These are phyloP conservation scores for Ferdinandea cuprea DNA, from an alignment of 2,888 invertebrate species.

Conservation along the genomic window DNA sequence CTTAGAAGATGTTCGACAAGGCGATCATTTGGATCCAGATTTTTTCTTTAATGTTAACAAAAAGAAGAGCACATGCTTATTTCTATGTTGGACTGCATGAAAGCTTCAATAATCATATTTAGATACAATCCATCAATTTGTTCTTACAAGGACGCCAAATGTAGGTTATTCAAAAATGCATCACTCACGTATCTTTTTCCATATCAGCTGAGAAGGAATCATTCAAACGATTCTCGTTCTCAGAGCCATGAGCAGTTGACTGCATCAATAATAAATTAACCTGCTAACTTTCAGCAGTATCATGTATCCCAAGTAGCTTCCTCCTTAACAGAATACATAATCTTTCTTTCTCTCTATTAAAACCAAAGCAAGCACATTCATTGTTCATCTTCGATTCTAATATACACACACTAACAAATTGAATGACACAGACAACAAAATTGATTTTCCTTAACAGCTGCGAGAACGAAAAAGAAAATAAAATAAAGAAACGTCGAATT, in stretches of 20 bases:
- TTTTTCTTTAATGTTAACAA: neutral
- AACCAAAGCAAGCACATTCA: constrained; percentile 4
- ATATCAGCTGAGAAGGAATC: too few species aligned
- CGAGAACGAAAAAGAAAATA: constrained; percentile 7
- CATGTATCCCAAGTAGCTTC: neutral
- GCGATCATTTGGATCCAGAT: neutral
- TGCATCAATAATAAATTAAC: neutral
- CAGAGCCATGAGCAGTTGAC: neutral
- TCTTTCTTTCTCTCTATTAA: neutral
- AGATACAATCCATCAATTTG: too few species aligned
- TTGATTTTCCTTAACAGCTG: constrained; percentile 31
- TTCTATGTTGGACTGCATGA: too few species aligned
- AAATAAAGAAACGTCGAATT: neutral
- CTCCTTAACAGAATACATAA: constrained; percentile 2
- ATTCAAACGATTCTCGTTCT: neutral
- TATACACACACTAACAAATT: constrained; percentile 18
- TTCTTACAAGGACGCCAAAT: too few species aligned
- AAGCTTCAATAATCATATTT: too few species aligned
- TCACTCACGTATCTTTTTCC: too few species aligned
- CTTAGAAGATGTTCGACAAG: neutral
- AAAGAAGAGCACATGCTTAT: neutral
- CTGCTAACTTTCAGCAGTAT: neutral
- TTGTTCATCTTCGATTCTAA: constrained; percentile 10
- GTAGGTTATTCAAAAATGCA: too few species aligned
- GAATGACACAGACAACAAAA: constrained; percentile 13